A percentile compares a stretch with the other conserved stretches of the same genome.
These are phyloP conservation scores for Meloidogyne floridensis DNA, from an alignment of 1,140 invertebrate species.

Conservation along the genomic window DNA sequence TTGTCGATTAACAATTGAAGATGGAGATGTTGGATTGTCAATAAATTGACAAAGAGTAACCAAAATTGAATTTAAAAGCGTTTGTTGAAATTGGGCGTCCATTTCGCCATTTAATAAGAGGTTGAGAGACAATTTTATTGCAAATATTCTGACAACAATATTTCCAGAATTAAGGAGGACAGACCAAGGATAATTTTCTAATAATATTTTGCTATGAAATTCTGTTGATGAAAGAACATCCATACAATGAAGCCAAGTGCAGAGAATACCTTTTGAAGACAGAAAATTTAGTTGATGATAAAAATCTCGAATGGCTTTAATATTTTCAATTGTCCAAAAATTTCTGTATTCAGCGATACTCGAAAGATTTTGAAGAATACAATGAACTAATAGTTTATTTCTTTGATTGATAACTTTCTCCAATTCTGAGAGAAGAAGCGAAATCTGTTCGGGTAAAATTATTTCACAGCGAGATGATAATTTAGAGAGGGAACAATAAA, in stretches of 20 bases:
- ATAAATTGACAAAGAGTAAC: background rate
- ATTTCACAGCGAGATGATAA: constrained; percentile 39
- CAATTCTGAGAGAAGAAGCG: constrained; percentile 30
- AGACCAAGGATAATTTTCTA: constrained; percentile 19
- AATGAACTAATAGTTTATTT: constrained; percentile 21
- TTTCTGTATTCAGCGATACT: constrained; percentile 37
- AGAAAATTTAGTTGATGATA: constrained; percentile 21
- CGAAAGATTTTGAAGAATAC: constrained; percentile 38
- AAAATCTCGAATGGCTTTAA: constrained; percentile 34
- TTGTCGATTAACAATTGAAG: too few relatives aligned
- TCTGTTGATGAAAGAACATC: constrained; percentile 34
- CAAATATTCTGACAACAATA: constrained; percentile 14
- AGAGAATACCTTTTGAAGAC: constrained; percentile 20
- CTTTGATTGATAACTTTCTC: background rate
- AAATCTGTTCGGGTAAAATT: constrained; percentile 39
- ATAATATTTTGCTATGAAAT: constrained; percentile 23
- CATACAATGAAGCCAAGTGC: constrained; percentile 36
- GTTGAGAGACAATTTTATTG: constrained; percentile 15
- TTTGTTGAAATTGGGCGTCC: background rate
- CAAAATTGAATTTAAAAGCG: background rate
- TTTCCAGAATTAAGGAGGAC: constrained; percentile 13
- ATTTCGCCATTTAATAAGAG: background rate
- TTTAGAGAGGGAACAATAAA: constrained; percentile 43
- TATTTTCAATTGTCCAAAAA: constrained; percentile 44
- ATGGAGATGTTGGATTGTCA: too few relatives aligned